Evolutionary conservation across 1,140 invertebrate species (phyloP).

Genomic region (Bombus sylvicola): DNA sequence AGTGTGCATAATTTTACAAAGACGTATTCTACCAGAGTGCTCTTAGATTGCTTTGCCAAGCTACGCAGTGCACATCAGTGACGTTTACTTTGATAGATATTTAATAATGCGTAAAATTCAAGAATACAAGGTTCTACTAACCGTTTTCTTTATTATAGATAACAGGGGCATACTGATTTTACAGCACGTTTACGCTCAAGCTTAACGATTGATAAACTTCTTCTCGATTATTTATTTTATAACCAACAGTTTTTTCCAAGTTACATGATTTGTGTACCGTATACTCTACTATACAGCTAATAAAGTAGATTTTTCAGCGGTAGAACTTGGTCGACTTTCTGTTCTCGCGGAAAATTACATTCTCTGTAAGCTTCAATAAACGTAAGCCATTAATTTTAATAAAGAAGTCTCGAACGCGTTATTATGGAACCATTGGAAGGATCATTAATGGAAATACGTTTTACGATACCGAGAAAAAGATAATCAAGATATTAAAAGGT

Average conservation of each 20-base stretch:
- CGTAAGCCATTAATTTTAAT: background rate
- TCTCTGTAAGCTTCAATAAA: background rate
- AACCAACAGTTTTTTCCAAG: background rate
- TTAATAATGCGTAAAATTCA: slow-evolving; percentile 61
- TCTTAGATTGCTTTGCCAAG: slow-evolving; percentile 51
- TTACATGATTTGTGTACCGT: background rate
- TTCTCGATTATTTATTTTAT: background rate
- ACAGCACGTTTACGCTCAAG: background rate
- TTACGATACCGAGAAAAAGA: background rate
- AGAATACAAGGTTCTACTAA: slow-evolving; percentile 49
- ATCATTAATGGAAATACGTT: background rate
- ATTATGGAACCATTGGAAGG: background rate
- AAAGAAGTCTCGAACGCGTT: no score
- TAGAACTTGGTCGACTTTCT: background rate
- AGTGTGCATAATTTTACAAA: slow-evolving; percentile 67
- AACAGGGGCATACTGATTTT: slow-evolving; percentile 19
- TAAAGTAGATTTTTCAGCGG: background rate
- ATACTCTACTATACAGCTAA: background rate
- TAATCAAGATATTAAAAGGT: no score
- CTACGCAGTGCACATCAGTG: slow-evolving; percentile 25
- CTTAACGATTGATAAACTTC: slow-evolving; percentile 4
- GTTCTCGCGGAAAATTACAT: background rate
- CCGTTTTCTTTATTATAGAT: slow-evolving; percentile 46
- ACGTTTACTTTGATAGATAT: slow-evolving; percentile 52
- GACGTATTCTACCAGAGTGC: slow-evolving; percentile 55